Evolutionary conservation across 2,797 vertebrate genomes (phyloP), one percentile per base, ranked within the genome.

Genomic region (Hypotaenidia philippensis): DNA sequence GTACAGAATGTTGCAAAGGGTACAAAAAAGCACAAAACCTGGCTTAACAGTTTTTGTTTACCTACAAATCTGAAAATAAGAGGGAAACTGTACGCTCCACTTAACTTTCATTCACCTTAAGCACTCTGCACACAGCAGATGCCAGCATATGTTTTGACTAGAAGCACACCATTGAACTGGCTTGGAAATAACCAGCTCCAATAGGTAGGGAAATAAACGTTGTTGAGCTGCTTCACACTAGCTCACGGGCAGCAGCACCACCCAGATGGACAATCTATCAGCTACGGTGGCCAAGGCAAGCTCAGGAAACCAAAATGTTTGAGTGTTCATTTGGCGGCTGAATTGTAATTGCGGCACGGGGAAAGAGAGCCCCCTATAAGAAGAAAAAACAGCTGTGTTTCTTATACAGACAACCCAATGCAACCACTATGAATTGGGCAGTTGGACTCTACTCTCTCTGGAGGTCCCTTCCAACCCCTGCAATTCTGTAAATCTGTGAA

Each of bases 41-140:
- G 32, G 15, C 25, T 70, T 38, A 88, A 36, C 19, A 38, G 47
- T 65, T 87, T 15, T 63, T 78, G 83, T 65, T 93, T 66, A 16
- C 17, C 55, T 69, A 44, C 11, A 59, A 10, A 64, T 64, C 84
- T 45, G 38, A 93, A 91, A 49, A 38, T 69, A 59, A 78, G 72
- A 91, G 27, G 34, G 40, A 91, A 91, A 94, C 22, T 25, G 5
- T 44, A 84, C 2, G 34, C 70, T 76, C 85, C 1, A 1, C 59
- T 91, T 76, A 59, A 59, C 88, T 93, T 95, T 82, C 52, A 88
- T 45, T 91, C 63, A 52, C 63, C 11, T 2, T 36, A 93, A 94
- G 76, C 69, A 71, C 78, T 83, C 56, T 76, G 86, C 59, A 20
- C 49, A 83, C 63, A 76, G 47, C 72, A 81, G 69, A 90, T 79